Evolutionary conservation across 2,888 invertebrate species (phyloP).

Genomic region (Isoperla grammatica): DNA sequence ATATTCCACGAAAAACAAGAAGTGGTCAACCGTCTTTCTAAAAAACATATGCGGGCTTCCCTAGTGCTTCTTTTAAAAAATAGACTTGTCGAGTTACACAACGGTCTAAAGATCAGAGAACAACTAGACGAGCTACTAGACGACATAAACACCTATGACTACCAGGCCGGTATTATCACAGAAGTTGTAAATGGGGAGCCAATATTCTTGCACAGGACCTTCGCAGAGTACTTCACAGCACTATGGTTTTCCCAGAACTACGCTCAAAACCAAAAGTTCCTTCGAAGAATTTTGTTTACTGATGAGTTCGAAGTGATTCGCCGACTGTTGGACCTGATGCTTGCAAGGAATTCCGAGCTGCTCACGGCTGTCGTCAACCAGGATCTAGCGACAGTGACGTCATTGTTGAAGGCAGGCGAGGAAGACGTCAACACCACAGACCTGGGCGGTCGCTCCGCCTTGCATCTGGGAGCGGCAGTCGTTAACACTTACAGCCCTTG

Average conservation of each 20-base stretch:
- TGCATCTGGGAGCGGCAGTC: conserved; percentile 16
- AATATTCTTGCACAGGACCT: conserved; percentile 22
- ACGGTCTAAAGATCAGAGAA: too few species aligned
- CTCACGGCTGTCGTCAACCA: conserved; percentile 18
- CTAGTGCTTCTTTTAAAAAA: not conserved
- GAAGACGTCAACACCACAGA: conserved; percentile 17
- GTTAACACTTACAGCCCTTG: too few species aligned
- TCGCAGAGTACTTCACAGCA: conserved; percentile 26
- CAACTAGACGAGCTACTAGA: too few species aligned
- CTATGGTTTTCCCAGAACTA: conserved; percentile 18
- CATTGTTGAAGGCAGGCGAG: not conserved
- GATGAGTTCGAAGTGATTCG: conserved; percentile 15
- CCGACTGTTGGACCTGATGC: conserved; percentile 19
- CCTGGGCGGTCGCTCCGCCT: conserved; percentile 18
- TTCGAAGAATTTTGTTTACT: conserved; percentile 5
- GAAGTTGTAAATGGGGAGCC: conserved; percentile 11
- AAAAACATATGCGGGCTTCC: not conserved
- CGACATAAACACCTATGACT: not conserved
- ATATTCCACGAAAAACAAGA: not conserved
- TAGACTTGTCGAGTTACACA: too few species aligned
- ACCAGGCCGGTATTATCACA: conserved; percentile 18
- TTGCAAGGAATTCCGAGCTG: conserved; percentile 11
- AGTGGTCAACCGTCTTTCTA: not conserved
- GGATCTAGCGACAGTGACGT: not conserved
- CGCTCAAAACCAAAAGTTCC: conserved; percentile 6